These are phyloP conservation scores for Epistrophe eligans DNA, from an alignment of 2,888 invertebrate genomes.

Conservation along the genomic window DNA sequence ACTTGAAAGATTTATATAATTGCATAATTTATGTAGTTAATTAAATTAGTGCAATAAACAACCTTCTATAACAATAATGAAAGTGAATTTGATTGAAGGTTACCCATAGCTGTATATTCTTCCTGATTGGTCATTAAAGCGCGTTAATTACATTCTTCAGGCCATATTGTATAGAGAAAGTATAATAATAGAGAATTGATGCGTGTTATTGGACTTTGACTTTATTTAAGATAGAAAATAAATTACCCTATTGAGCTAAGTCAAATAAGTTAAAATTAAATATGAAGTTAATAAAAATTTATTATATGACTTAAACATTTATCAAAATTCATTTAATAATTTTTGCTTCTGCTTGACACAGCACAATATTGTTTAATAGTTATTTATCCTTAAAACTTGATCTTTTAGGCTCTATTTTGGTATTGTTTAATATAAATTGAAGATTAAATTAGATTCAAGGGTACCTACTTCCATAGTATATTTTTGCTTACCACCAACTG, in stretches of 20 bases:
- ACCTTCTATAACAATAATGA: slow-evolving; percentile 23
- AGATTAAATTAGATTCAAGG: too few species aligned
- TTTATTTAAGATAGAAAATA: not conserved
- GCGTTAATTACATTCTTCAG: not conserved
- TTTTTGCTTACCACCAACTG: too few species aligned
- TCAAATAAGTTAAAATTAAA: not conserved
- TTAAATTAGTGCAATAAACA: slow-evolving; percentile 23
- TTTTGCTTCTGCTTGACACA: too few species aligned
- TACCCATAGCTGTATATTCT: not conserved
- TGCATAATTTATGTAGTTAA: not conserved
- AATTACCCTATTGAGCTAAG: not conserved
- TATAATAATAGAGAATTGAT: not conserved
- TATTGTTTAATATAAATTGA: too few species aligned
- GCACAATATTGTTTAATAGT: not conserved
- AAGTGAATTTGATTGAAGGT: slow-evolving; percentile 31
- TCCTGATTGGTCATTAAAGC: slow-evolving; percentile 1
- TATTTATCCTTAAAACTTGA: too few species aligned
- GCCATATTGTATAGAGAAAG: not conserved
- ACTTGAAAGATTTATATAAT: slow-evolving; percentile 23
- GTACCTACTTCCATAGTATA: too few species aligned
- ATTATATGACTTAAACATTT: too few species aligned
- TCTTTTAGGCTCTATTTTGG: too few species aligned
- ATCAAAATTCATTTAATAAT: not conserved
- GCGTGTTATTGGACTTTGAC: slow-evolving; percentile 2
- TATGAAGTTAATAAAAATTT: not conserved